Conservation (phyloP, 2,797 vertebrate species). For the Cheirogaleus major region DNA sequence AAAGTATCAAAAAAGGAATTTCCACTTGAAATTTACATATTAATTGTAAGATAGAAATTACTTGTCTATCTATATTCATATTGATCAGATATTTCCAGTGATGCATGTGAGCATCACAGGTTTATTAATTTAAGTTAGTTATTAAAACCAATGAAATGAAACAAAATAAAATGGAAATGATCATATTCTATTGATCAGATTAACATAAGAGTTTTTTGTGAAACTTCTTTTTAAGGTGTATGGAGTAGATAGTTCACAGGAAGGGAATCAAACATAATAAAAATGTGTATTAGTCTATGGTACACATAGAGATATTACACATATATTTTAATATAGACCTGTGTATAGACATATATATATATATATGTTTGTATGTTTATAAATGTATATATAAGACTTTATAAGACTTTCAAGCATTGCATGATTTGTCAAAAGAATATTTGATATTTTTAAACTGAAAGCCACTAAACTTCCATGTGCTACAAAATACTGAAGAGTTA, state of each 20-base stretch:
- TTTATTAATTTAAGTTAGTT: background rate
- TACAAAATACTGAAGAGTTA: background rate
- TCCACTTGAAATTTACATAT: background rate
- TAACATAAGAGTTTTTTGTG: background rate
- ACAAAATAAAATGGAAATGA: background rate
- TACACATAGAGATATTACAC: background rate
- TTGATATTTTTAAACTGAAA: background rate
- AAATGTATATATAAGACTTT: background rate
- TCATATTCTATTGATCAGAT: background rate
- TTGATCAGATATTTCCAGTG: background rate
- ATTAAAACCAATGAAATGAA: conserved; percentile 3
- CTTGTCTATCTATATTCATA: background rate
- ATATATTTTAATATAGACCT: background rate
- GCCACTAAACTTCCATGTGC: background rate
- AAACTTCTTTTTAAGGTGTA: background rate
- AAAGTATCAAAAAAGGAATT: background rate
- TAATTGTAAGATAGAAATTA: background rate
- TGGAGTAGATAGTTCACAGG: background rate
- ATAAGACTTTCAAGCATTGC: background rate
- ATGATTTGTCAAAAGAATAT: background rate
- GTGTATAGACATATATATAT: fast-evolving
- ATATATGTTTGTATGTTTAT: no score
- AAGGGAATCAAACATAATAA: background rate
- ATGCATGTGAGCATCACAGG: background rate
- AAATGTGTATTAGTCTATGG: background rate